Evolutionary conservation across 2,888 invertebrate species (phyloP).

Genomic region (Frankliniella fusca): DNA sequence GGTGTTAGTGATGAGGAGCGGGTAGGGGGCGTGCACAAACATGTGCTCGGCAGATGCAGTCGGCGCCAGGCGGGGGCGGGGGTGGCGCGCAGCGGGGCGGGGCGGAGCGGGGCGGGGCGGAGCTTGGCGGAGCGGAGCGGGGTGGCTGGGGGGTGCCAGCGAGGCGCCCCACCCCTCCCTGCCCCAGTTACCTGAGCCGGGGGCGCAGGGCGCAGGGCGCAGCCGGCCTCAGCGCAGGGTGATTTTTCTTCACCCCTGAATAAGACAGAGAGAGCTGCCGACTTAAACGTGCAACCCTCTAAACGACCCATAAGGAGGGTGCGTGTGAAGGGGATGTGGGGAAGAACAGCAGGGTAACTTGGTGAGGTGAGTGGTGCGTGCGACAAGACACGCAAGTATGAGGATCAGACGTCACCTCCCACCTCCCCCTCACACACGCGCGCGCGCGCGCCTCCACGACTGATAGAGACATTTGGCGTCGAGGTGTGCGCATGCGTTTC

Average conservation of each 20-base stretch:
- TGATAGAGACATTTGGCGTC: too few relatives aligned
- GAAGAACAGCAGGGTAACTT: neutral
- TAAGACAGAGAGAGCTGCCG: neutral
- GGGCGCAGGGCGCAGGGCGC: too few relatives aligned
- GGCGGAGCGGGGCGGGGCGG: too few relatives aligned
- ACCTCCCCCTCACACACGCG: slow-evolving; percentile 1
- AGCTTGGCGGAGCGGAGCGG: too few relatives aligned
- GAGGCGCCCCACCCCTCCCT: neutral
- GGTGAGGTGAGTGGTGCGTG: slow-evolving; percentile 4
- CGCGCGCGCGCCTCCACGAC: too few relatives aligned
- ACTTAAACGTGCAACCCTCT: too few relatives aligned
- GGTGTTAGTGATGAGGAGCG: too few relatives aligned
- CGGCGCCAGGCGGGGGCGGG: neutral
- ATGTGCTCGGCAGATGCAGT: neutral
- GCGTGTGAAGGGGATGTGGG: neutral
- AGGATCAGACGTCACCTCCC: neutral
- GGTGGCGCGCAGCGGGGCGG: too few relatives aligned
- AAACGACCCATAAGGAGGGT: neutral
- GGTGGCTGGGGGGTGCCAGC: too few relatives aligned
- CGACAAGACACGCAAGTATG: neutral
- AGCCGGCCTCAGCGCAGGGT: too few relatives aligned
- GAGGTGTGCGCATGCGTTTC: too few relatives aligned
- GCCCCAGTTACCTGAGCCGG: slow-evolving; percentile 5
- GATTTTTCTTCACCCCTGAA: slow-evolving; percentile 22
- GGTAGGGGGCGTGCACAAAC: neutral